Base-by-base conservation (phyloP, 2,888 invertebrate species). In the Tiphia femorata region DNA sequence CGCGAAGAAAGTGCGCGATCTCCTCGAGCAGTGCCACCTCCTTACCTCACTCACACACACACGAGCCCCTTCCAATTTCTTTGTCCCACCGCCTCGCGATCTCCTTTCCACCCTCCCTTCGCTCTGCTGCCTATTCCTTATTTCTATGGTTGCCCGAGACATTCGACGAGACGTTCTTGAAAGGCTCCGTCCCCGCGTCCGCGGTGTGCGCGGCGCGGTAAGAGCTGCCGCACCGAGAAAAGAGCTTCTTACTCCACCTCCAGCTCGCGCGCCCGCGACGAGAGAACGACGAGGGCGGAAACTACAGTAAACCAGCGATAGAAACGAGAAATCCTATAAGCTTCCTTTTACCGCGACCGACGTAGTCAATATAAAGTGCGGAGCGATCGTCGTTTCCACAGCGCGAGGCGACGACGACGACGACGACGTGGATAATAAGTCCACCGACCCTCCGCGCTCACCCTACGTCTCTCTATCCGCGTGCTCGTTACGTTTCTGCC, bases 281-380 rank as follows among this genome's bases (percentile, higher is more conserved):
- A n/a, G n/a, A n/a, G n/a, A n/a, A n/a, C n/a, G n/a, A n/a, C n/a
- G n/a, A n/a, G 53, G 10, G 21, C 29, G 47, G 49, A 54, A 60
- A 54, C 58, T 58, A 63, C 62, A 47, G 66, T 49, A 55, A 66
- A 59, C 59, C 58, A 60, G 43, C 62, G 62, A 59, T 57, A 59
- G 62, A 55, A 66, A 62, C 49, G 66, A 49, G 59, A 63, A 62
- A 62, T 62, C 59, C 62, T 67, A 59, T 66, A 67, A 67, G 66
- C 66, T 60, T 50, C 57, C 50, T 48, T 66, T 66, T 66, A 58
- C 62, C 59, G 41, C 53, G 42, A 52, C 53, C n/a, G 59, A 66
- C 65, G 53, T 43, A 52, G 57, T 58, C 54, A 38, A 38, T 55
- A 59, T 57, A 62, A 67, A 66, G 57, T 25, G 54, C 33, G 42